Evolutionary conservation across 2,113 vertebrate species (phyloP).

Genomic region (Prionailurus bengalensis): DNA sequence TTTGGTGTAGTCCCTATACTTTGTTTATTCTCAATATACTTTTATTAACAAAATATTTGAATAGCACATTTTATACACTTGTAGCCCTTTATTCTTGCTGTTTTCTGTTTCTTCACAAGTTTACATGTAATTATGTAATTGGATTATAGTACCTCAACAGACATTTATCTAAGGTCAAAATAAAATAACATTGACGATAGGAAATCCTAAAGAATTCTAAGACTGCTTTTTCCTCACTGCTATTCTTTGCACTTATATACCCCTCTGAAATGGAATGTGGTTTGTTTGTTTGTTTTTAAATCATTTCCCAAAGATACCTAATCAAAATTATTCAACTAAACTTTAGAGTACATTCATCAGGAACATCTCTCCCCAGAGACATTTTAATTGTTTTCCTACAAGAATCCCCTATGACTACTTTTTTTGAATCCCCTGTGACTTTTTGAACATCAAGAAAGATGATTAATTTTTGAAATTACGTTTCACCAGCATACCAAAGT

Average conservation of each 20-base stretch:
- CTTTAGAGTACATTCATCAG: neutral
- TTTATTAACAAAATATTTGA: neutral
- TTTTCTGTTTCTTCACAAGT: neutral
- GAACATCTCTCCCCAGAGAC: neutral
- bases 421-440: constrained; percentile 18
- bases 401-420: constrained; percentile 24
- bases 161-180: neutral
- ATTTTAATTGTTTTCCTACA: neutral
- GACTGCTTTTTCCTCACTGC: neutral
- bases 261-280: neutral
- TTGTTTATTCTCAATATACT: neutral
- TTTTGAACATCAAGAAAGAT: neutral
- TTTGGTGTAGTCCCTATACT: neutral
- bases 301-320: neutral
- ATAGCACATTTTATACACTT: neutral
- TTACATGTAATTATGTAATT: neutral
- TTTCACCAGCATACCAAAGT: no score
- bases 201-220: neutral
- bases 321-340: constrained; percentile 27
- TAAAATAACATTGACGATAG: neutral
- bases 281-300: neutral
- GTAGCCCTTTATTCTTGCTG: neutral
- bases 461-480: no score
- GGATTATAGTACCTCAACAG: neutral
- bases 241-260: neutral